Percentiles rank a stretch among this genome's conserved stretches.
These are phyloP conservation scores for Erinaceus europaeus DNA, from an alignment of 2,113 vertebrate genomes.

Conservation along the genomic window DNA sequence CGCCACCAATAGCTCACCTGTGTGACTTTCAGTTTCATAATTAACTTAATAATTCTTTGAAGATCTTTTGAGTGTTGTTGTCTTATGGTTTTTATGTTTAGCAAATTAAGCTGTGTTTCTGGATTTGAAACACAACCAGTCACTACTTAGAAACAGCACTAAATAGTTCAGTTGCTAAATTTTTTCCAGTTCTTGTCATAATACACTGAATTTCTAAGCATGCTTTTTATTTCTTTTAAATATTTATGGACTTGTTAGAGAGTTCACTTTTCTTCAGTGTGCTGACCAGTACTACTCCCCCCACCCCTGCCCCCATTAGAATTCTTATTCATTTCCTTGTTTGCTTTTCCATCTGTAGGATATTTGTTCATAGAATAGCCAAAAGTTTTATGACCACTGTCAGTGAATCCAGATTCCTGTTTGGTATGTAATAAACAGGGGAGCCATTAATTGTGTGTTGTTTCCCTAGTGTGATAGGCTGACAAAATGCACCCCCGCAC, in stretches of 20 bases:
- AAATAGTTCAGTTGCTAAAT: background rate
- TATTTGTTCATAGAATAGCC: too few relatives aligned
- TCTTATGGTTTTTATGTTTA: background rate
- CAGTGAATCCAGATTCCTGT: too few relatives aligned
- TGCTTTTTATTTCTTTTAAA: background rate
- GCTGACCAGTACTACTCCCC: too few relatives aligned
- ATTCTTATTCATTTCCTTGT: too few relatives aligned
- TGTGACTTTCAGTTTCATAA: background rate
- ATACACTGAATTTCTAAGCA: rapidly evolving
- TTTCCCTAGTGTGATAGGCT: background rate
- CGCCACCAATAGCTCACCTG: background rate
- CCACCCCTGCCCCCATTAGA: too few relatives aligned
- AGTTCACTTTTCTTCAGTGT: background rate
- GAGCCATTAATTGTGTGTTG: background rate
- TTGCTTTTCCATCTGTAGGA: too few relatives aligned
- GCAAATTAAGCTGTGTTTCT: background rate
- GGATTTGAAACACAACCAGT: conserved; percentile 30
- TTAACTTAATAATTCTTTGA: too few relatives aligned
- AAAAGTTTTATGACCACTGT: too few relatives aligned
- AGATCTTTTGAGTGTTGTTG: too few relatives aligned
- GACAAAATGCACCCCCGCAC: background rate
- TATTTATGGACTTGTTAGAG: background rate
- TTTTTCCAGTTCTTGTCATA: conserved; percentile 33
- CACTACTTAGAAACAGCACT: background rate
- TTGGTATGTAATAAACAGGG: too few relatives aligned